Conservation (phyloP, 2,113 vertebrate genomes). For the Cinclus cinclus region DNA sequence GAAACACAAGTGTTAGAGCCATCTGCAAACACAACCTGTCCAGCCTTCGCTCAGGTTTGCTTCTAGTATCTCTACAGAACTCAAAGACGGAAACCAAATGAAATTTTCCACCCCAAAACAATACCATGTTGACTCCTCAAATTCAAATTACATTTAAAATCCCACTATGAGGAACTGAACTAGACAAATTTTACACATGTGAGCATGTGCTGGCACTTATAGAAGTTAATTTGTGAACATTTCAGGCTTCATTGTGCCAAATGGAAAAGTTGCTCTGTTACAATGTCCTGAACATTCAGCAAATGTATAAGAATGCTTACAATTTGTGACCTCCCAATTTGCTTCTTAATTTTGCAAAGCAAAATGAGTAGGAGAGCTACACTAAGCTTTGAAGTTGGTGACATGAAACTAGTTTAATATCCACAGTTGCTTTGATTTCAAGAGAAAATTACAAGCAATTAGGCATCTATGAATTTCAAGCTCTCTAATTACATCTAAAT, state of each 20-base stretch:
- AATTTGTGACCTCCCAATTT: background rate
- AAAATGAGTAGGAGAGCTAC: background rate
- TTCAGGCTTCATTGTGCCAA: background rate
- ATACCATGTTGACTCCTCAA: background rate
- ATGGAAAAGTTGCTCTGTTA: background rate
- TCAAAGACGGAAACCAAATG: background rate
- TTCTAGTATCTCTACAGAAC: background rate
- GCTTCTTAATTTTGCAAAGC: constrained; percentile 1
- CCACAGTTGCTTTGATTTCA: background rate
- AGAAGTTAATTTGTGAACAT: background rate
- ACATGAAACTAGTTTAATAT: constrained; percentile 23
- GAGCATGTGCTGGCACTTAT: background rate
- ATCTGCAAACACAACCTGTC: constrained; percentile 6
- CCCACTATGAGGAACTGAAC: background rate
- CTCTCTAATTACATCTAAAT: constrained; percentile 32
- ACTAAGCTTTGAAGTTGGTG: constrained; percentile 17
- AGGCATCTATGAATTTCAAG: constrained; percentile 26
- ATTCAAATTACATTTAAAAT: constrained; percentile 5
- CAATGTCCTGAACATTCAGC: background rate
- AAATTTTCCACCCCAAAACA: background rate
- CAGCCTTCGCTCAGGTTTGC: background rate
- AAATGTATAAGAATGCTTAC: background rate
- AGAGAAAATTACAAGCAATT: constrained; percentile 10
- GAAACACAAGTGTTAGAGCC: constrained; percentile 63
- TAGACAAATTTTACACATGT: background rate